Evolutionary conservation across 1,140 invertebrate genomes (phyloP).

Genomic region (Drosophila nannoptera): DNA sequence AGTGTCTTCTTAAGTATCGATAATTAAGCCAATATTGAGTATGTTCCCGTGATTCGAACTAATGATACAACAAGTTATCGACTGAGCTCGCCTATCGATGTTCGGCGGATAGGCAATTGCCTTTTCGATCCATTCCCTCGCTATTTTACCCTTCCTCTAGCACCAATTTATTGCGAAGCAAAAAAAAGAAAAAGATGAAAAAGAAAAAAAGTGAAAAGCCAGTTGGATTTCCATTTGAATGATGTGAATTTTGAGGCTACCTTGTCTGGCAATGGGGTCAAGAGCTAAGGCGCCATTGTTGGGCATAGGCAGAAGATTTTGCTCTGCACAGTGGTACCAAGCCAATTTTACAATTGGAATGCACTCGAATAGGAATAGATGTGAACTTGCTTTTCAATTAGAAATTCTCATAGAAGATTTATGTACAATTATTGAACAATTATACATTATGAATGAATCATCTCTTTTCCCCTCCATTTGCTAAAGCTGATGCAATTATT

Average conservation of each 20-base stretch:
- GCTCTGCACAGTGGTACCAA: slow-evolving; percentile 40
- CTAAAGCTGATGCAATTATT: slow-evolving; percentile 16
- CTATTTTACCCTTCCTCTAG: too few relatives aligned
- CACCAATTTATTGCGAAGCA: too few relatives aligned
- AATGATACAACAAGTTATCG: slow-evolving; percentile 15
- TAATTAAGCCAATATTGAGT: slow-evolving; percentile 1
- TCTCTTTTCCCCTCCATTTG: neutral
- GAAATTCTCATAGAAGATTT: too few relatives aligned
- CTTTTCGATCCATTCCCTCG: neutral
- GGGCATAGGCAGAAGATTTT: slow-evolving; percentile 21
- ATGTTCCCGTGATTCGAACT: slow-evolving; percentile 6
- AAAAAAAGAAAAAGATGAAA: too few relatives aligned
- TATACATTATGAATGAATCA: neutral
- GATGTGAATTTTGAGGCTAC: slow-evolving; percentile 65
- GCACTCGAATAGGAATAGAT: neutral
- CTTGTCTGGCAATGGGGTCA: slow-evolving; percentile 61
- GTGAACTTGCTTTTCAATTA: too few relatives aligned
- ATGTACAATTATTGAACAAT: neutral
- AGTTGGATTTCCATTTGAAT: slow-evolving; percentile 76
- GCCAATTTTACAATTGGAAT: slow-evolving; percentile 4
- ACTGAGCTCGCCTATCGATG: neutral
- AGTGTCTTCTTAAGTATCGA: slow-evolving; percentile 12
- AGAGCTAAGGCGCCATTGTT: slow-evolving; percentile 64
- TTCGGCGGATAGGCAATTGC: slow-evolving; percentile 1
- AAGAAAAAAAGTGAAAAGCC: slow-evolving; percentile 68